These are phyloP conservation scores for Hemicrepidius hirtus DNA, from an alignment of 2,888 invertebrate species.

Conservation along the genomic window DNA sequence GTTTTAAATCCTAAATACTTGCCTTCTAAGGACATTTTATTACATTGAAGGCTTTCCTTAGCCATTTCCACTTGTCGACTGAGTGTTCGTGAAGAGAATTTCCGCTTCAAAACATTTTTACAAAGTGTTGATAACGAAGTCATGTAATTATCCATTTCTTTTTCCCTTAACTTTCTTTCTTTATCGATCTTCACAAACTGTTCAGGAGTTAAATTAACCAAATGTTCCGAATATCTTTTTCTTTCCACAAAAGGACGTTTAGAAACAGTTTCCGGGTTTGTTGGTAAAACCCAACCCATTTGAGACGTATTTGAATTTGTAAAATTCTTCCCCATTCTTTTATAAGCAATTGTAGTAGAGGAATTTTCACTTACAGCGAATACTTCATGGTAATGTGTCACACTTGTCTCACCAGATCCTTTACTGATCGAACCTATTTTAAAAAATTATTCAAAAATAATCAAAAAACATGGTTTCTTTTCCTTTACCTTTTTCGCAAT, in stretches of 20 bases:
- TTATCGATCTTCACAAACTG: conserved; percentile 66
- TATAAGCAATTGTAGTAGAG: conserved; percentile 48
- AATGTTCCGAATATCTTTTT: conserved; percentile 55
- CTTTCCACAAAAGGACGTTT: not conserved
- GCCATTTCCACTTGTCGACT: conserved; percentile 57
- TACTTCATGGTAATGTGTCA: conserved; percentile 51
- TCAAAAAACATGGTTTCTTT: no score
- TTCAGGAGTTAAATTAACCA: conserved; percentile 63
- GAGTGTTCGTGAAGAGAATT: conserved; percentile 60
- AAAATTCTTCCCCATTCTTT: conserved; percentile 40
- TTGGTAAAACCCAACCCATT: conserved; percentile 44
- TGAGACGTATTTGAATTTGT: conserved; percentile 44
- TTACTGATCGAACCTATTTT: conserved; percentile 41
- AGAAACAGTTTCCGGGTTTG: not conserved
- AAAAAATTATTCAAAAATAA: not conserved
- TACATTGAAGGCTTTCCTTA: conserved; percentile 52
- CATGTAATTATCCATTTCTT: conserved; percentile 62
- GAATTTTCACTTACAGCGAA: conserved; percentile 46
- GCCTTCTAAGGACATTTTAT: conserved; percentile 43
- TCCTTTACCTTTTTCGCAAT: conserved; percentile 50
- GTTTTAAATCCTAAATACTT: conserved; percentile 43
- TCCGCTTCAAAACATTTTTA: conserved; percentile 59
- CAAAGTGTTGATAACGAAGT: conserved; percentile 65
- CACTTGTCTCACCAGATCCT: conserved; percentile 54
- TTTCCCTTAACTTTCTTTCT: conserved; percentile 62